These are phyloP conservation scores for Ceratina japonica DNA, from an alignment of 1,140 invertebrate species.

Conservation along the genomic window DNA sequence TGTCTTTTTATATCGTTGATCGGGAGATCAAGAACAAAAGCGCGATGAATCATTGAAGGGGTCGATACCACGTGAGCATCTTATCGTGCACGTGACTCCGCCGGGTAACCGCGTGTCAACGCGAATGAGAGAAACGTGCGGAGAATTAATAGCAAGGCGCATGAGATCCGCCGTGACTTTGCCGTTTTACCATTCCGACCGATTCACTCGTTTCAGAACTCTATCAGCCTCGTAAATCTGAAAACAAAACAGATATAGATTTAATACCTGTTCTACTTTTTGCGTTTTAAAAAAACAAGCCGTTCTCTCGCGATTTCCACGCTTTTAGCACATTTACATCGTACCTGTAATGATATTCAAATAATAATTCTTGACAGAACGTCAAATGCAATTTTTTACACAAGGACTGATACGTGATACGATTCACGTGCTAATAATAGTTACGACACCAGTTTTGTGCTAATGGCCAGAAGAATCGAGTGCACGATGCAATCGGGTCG, in stretches of 20 bases:
- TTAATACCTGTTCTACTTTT: background rate
- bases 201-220: background rate
- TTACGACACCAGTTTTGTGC: too few relatives aligned
- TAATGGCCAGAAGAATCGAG: too few relatives aligned
- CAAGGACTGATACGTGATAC: too few relatives aligned
- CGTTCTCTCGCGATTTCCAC: background rate
- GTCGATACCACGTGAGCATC: background rate
- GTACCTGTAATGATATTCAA: too few relatives aligned
- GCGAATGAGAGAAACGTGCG: background rate
- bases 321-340: background rate
- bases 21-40: background rate
- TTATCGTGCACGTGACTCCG: background rate
- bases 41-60: background rate
- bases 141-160: background rate
- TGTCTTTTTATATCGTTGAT: background rate
- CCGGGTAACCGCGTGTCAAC: background rate
- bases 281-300: background rate
- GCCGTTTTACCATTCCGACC: too few relatives aligned
- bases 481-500: too few relatives aligned
- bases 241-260: background rate
- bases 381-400: too few relatives aligned
- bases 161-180: background rate
- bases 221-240: too few relatives aligned
- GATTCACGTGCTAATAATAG: too few relatives aligned
- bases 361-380: too few relatives aligned